Base-by-base conservation (phyloP, 2,113 vertebrate species). In the Myrmophylax atrothorax region DNA sequence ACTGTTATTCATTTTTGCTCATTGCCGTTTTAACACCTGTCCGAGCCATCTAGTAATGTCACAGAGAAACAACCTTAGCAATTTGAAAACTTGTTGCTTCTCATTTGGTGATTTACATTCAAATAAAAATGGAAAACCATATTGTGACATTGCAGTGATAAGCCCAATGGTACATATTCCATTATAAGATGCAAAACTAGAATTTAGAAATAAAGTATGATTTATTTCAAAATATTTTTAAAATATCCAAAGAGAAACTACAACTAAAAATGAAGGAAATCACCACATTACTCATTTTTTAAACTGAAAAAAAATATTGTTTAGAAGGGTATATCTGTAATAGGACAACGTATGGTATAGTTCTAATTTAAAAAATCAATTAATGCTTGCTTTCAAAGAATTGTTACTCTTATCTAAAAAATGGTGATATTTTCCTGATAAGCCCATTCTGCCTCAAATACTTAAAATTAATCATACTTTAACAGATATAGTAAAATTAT, bases 1-100 rank as follows among this genome's bases (percentile, higher is more conserved):
- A 50, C 17, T 89, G 44, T 28, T 85, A 31, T 83, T 91, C 86
- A 64, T 89, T 86, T 83, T 37, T 28, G 78, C 86, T 78, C 77
- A 93, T 74, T 66, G 78, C 42, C 64, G 31, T 73, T 93, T 88
- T 93, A 91, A 89, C 50, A 82, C 81, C 59, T 78, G 72, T 78
- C 72, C 82, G 59, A 86, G 60, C 78, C 66, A 69, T 46, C 38
- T 55, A 64, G 38, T 75, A 78, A 60, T 47, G 77, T 49, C 72
- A 74, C 24, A 82, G 49, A 68, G n/a, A 64, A 66, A 68, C 59
- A 23, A 86, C 76, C 67, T 60, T n/a, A 66, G 50, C 42, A 64
- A 70, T 89, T 29, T 74, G 70, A 91, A 85, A 91, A 49, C 82
- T 87, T 6, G 2, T 72, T 90, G 67, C 40, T 84, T 80, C 78